Evolutionary conservation across 1,140 invertebrate genomes (phyloP).

Genomic region (Drosophila serrata): DNA sequence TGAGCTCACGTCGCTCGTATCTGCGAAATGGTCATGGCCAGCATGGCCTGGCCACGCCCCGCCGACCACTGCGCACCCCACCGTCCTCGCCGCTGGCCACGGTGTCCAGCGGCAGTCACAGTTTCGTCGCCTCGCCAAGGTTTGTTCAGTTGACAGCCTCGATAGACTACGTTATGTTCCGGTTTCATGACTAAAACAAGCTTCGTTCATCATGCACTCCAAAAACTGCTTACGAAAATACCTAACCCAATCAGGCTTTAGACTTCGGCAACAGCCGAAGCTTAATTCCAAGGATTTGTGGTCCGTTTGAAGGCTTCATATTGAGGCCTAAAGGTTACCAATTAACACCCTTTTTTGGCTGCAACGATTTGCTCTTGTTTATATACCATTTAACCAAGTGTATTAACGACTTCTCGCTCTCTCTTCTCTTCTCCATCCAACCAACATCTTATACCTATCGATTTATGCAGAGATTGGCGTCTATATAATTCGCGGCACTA

Average conservation of each 20-base stretch:
- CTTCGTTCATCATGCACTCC: conserved; percentile 14
- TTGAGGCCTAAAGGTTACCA: neutral
- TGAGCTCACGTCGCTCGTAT: conserved; percentile 58
- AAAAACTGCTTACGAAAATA: conserved; percentile 22
- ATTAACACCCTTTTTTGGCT: neutral
- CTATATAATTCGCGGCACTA: conserved; percentile 82
- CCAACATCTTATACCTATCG: conserved; percentile 42
- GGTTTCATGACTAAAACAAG: conserved; percentile 11
- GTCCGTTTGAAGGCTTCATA: conserved; percentile 1
- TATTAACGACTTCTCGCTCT: conserved; percentile 74
- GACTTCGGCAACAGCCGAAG: conserved; percentile 13
- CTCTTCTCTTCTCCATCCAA: conserved; percentile 69
- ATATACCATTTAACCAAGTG: conserved; percentile 22
- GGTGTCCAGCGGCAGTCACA: conserved; percentile 72
- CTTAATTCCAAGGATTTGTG: neutral
- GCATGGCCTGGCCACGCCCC: conserved; percentile 67
- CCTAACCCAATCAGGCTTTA: conserved; percentile 6
- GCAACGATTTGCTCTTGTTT: conserved; percentile 7
- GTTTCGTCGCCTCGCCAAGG: conserved; percentile 74
- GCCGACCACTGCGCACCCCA: conserved; percentile 79
- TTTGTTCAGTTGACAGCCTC: conserved; percentile 64
- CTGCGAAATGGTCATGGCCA: conserved; percentile 62
- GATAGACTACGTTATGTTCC: conserved; percentile 15
- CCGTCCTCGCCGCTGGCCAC: conserved; percentile 81
- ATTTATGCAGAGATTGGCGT: conserved; percentile 83